Conservation (phyloP, 2,888 invertebrate genomes). For the Deroplatys truncata region DNA sequence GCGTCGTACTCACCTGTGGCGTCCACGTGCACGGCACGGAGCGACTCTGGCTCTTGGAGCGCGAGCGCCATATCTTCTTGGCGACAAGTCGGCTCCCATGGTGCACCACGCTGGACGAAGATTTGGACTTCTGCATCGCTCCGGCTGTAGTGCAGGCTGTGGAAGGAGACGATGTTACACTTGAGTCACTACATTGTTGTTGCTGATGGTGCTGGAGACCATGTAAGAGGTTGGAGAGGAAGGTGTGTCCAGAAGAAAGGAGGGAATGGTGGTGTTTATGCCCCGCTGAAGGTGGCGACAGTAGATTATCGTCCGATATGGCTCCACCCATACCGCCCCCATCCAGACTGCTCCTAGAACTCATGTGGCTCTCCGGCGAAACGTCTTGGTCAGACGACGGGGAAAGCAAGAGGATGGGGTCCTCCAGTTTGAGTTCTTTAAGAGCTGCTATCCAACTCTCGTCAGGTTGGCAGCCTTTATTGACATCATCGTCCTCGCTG, state of each 20-base stretch:
- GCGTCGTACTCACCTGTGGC: constrained; percentile 63
- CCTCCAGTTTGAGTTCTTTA: constrained; percentile 27
- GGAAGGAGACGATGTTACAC: constrained; percentile 36
- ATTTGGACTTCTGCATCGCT: constrained; percentile 88
- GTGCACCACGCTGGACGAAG: constrained; percentile 81
- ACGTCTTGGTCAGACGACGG: constrained; percentile 36
- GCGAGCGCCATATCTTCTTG: constrained; percentile 78
- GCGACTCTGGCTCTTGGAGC: constrained; percentile 78
- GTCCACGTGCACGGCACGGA: constrained; percentile 66
- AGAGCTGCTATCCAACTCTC: constrained; percentile 63
- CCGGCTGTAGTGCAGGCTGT: constrained; percentile 31
- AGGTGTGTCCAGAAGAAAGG: constrained; percentile 54
- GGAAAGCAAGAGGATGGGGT: not conserved
- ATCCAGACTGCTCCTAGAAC: constrained; percentile 50
- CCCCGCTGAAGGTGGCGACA: constrained; percentile 40
- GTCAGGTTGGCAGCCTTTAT: constrained; percentile 73
- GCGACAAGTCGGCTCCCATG: constrained; percentile 66
- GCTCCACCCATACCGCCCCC: constrained; percentile 49
- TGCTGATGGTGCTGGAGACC: constrained; percentile 47
- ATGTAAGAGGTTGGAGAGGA: constrained; percentile 59
- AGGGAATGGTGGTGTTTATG: constrained; percentile 36
- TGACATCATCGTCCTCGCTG: constrained; percentile 72
- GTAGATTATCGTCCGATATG: constrained; percentile 42
- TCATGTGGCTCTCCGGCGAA: constrained; percentile 51
- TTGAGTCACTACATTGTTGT: constrained; percentile 47